Evolutionary conservation across 2,797 vertebrate genomes (phyloP), one percentile per base, ranked within the genome.

Genomic region (Menidia menidia): DNA sequence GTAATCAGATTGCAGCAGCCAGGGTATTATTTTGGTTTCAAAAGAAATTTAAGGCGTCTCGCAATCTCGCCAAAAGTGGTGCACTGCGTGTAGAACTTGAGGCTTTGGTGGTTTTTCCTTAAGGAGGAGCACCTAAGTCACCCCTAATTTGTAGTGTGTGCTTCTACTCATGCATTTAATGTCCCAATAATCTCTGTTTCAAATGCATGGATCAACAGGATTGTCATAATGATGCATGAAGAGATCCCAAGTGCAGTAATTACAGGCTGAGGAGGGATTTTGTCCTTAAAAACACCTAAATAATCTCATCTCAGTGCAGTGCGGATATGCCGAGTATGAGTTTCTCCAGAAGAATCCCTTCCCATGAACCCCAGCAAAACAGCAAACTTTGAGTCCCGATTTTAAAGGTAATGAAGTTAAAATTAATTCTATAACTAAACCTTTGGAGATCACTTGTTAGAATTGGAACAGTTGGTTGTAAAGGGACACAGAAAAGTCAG

Each of bases 1-100:
- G 50, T 61, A 48, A 87, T 89, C 79, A 80, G 86, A 91, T 91
- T 84, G 80, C 39, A 4, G 30, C 19, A 4, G 7, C 63, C 65
- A 55, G 41, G 55, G 54, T 82, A 63, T 58, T 83, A 73, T 79
- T 85, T 88, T 77, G 81, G 77, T 80, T 87, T 87, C 5, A 8
- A 48, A 60, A 41, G 54, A 44, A 39, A 74, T 78, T 64, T 54
- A 6, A 59, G 39, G 59, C 15, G 64, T 69, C 19, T 44, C 50
- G 6, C 41, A 25, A 65, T 75, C 51, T 56, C n/a, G 13, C 15
- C 33, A 41, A 13, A 42, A 39, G 43, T 25, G 8, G 35, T 16
- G 35, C 31, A 19, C 32, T 33, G 25, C 25, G 25, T 25, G 25
- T 55, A 14, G 56, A 5, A 44, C 25, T 25, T 31, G 33, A 3